A percentile compares a stretch with the other conserved stretches of the same genome.
These are phyloP conservation scores for Limanda limanda DNA, from an alignment of 2,113 vertebrate genomes.

Conservation along the genomic window DNA sequence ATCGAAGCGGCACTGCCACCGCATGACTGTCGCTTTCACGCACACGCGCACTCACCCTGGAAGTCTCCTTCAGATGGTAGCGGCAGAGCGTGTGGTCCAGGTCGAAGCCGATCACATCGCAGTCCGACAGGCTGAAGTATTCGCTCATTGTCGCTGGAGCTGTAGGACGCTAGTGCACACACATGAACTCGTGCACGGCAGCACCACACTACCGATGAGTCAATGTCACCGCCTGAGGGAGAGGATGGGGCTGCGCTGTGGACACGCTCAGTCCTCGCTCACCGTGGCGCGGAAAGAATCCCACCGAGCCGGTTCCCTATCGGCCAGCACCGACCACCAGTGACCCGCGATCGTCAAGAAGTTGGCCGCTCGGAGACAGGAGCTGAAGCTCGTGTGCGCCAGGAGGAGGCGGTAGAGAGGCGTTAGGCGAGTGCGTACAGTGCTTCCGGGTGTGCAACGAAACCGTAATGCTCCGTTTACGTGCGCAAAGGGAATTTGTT, in stretches of 20 bases:
- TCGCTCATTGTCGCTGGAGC: slow-evolving; percentile 80
- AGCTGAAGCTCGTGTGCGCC: slow-evolving; percentile 34
- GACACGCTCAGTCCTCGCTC: slow-evolving; percentile 26
- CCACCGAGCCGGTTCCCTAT: neutral
- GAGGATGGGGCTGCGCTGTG: slow-evolving; percentile 16
- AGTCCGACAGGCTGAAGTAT: slow-evolving; percentile 86
- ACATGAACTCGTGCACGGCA: slow-evolving; percentile 34
- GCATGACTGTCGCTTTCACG: slow-evolving; percentile 49
- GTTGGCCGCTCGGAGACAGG: slow-evolving; percentile 15
- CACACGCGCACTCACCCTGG: slow-evolving; percentile 86
- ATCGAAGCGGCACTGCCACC: slow-evolving; percentile 36
- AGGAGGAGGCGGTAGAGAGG: slow-evolving; percentile 58
- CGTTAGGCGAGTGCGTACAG: neutral
- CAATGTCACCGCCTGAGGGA: slow-evolving; percentile 60
- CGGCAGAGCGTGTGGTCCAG: slow-evolving; percentile 94
- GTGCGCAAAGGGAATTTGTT: neutral
- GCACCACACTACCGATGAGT: slow-evolving; percentile 16
- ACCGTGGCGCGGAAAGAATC: neutral
- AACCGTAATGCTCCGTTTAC: slow-evolving; percentile 58
- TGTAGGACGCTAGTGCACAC: neutral
- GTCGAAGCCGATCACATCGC: slow-evolving; percentile 92
- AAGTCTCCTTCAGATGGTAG: slow-evolving; percentile 89
- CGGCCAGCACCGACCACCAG: too few species aligned
- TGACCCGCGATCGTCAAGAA: neutral
- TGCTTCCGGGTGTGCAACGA: slow-evolving; percentile 65